Conservation (phyloP, 2,797 vertebrate species). For the Megaceryle alcyon region DNA sequence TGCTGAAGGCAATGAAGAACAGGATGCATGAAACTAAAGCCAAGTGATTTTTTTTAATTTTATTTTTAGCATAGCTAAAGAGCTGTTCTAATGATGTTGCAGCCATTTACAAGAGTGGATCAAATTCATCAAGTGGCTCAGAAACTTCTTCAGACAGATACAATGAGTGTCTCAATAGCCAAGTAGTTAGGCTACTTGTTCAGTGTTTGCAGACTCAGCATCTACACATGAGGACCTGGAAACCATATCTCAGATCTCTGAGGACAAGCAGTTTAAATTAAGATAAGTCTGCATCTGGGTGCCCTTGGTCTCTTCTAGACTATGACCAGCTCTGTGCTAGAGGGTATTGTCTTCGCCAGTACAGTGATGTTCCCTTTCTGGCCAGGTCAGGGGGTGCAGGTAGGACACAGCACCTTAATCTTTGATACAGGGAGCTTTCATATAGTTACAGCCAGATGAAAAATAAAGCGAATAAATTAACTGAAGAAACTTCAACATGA, state of each 20-base stretch:
- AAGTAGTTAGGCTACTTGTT: background rate
- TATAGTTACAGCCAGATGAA: fast-evolving
- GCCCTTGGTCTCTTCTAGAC: background rate
- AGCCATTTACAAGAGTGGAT: background rate
- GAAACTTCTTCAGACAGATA: background rate
- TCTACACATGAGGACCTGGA: background rate
- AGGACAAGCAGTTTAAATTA: background rate
- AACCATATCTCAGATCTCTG: background rate
- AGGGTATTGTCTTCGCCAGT: background rate
- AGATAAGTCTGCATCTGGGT: background rate
- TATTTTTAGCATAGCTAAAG: background rate
- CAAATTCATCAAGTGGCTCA: background rate
- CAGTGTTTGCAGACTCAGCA: background rate
- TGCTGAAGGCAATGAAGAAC: background rate
- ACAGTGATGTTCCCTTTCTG: background rate
- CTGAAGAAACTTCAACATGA: background rate
- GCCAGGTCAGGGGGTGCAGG: background rate
- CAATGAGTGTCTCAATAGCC: background rate
- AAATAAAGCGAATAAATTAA: background rate
- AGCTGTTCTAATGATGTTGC: background rate
- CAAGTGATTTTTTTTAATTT: background rate
- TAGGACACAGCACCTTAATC: background rate
- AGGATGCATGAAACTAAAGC: background rate
- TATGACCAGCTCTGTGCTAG: background rate
- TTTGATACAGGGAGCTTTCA: background rate